Percentiles rank a stretch among this genome's conserved stretches.
Conservation (phyloP, 1,140 invertebrate genomes). For the Drosophila kepulauana region DNA sequence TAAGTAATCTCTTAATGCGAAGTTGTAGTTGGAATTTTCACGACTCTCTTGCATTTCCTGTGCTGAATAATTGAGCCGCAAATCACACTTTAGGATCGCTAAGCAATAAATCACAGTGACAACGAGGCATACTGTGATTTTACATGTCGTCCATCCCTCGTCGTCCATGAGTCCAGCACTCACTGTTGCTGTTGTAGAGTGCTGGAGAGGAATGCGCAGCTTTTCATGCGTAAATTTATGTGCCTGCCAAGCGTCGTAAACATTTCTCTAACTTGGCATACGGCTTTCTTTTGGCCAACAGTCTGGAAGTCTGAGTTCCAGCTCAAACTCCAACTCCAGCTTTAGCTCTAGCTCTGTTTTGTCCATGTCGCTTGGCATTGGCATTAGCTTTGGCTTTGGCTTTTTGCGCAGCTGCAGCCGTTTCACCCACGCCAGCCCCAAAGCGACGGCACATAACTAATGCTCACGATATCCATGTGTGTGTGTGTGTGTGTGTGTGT, state of each 20-base stretch:
- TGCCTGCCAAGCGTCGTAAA: constrained; percentile 77
- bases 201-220: constrained; percentile 61
- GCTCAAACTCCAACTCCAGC: background rate
- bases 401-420: constrained; percentile 73
- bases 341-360: background rate
- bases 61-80: constrained; percentile 24
- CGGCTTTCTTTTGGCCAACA: constrained; percentile 66
- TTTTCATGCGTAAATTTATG: constrained; percentile 82
- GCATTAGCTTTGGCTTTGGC: constrained; percentile 9
- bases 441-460: constrained; percentile 65
- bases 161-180: constrained; percentile 2
- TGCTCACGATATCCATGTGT: constrained; percentile 16
- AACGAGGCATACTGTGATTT: constrained; percentile 58
- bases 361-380: background rate
- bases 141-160: constrained; percentile 44
- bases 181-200: background rate
- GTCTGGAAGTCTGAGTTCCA: background rate
- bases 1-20: background rate
- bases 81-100: constrained; percentile 29
- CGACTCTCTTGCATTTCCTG: constrained; percentile 4
- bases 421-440: constrained; percentile 77
- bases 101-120: constrained; percentile 67
- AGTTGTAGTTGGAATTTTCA: background rate
- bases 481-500: constrained; percentile 5
- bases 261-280: constrained; percentile 68